Evolutionary conservation across 1,140 invertebrate species (phyloP).

Genomic region (Drosophila dunni): DNA sequence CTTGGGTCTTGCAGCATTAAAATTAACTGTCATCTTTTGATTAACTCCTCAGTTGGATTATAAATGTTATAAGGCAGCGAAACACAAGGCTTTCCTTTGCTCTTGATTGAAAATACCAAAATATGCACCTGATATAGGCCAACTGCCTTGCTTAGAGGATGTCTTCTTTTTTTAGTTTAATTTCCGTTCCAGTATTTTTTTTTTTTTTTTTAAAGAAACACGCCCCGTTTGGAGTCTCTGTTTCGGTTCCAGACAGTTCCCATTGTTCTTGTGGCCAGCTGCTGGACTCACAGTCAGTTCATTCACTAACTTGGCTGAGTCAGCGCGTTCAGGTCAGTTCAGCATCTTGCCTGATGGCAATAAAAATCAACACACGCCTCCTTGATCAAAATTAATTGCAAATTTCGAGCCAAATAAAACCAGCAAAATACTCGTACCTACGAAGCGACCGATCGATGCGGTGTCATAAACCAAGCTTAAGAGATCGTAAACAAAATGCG

Average conservation of each 20-base stretch:
- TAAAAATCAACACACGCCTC: conserved; percentile 52
- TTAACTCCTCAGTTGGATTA: conserved; percentile 46
- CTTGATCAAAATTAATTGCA: conserved; percentile 70
- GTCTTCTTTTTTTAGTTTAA: conserved; percentile 15
- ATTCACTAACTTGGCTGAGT: conserved; percentile 38
- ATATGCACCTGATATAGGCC: conserved; percentile 44
- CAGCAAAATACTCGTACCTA: conserved; percentile 27
- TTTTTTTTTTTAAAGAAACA: too few relatives aligned
- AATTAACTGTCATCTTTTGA: conserved; percentile 68
- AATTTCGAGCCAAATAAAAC: conserved; percentile 58
- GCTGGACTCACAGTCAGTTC: conserved; percentile 5
- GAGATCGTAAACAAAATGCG: conserved; percentile 67
- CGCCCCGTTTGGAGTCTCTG: conserved; percentile 21
- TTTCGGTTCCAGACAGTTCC: conserved; percentile 9
- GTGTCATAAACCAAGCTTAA: conserved; percentile 76
- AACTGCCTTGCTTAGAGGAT: conserved; percentile 7
- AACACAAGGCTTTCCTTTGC: background rate
- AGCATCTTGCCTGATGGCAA: conserved; percentile 29
- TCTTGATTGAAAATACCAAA: background rate
- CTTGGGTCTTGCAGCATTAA: conserved; percentile 39
- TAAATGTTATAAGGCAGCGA: background rate
- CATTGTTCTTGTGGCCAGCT: conserved; percentile 13
- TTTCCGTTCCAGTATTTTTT: conserved; percentile 33
- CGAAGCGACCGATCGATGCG: conserved; percentile 67
- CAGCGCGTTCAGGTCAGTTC: conserved; percentile 31